phyloP scores from a whole-genome alignment of 2,888 invertebrate species.

The Plebejus argus region DNA sequence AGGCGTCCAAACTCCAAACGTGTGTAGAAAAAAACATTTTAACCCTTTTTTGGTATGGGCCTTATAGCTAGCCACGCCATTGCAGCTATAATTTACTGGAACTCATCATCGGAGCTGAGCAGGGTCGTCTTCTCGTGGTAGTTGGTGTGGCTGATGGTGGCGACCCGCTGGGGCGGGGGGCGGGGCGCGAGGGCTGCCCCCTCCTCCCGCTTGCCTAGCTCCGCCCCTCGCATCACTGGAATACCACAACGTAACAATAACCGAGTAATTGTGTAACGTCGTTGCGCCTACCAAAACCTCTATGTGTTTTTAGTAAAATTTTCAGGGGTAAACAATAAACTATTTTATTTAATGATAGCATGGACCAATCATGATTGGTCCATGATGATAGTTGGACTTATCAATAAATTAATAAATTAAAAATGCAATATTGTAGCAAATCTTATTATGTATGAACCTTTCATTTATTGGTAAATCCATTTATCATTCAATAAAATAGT shows the following conservation, averaged over 20 bases:
- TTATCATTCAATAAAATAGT: too few species aligned
- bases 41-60: neutral
- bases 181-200: constrained; percentile 79
- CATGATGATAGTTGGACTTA: too few species aligned
- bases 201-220: constrained; percentile 64
- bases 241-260: neutral
- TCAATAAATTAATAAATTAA: too few species aligned
- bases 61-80: neutral
- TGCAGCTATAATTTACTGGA: constrained; percentile 83
- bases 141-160: constrained; percentile 88
- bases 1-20: neutral
- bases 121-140: constrained; percentile 98
- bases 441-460: too few species aligned
- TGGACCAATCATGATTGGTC: too few species aligned
- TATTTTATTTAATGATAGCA: too few species aligned
- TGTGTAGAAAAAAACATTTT: neutral
- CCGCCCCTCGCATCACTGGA: constrained; percentile 68
- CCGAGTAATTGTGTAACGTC: neutral
- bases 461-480: too few species aligned
- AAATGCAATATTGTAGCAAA: too few species aligned
- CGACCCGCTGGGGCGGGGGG: constrained; percentile 86
- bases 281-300: too few species aligned
- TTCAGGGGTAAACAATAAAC: too few species aligned
- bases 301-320: too few species aligned
- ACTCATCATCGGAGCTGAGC: constrained; percentile 97